Base-by-base conservation (phyloP, 2,797 vertebrate genomes). In the Yasuhikotakia modesta region DNA sequence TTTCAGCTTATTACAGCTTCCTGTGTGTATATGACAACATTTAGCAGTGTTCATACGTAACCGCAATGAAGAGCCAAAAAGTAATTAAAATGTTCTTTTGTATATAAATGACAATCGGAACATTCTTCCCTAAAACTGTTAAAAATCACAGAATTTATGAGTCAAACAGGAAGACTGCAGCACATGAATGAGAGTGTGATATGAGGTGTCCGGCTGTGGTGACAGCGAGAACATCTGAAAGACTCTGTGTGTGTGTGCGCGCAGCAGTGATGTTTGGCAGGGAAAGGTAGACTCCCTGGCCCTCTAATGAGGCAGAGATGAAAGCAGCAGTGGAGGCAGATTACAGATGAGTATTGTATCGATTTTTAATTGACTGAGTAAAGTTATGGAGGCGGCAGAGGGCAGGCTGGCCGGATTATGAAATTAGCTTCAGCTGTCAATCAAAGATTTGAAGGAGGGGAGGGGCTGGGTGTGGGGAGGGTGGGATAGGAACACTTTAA, bases 261-360 rank as follows among this genome's bases (percentile, higher is more conserved):
- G 53, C 57, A 61, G 64, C 53, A 22, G 75, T 67, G 71, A 43
- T 69, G 79, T 85, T 81, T 80, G 81, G 64, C 78, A 82, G 70
- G 66, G 10, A 82, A 78, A 83, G 73, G 80, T 79, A 81, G 76
- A 82, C 77, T 80, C 79, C 69, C 60, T 53, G 35, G 73, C 76
- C 72, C 70, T 83, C 76, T 85, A 87, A 86, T 85, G 81, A 87
- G 79, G 69, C 78, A 58, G 68, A 79, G 82, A 86, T 87, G 78
- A 86, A 86, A 87, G 84, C 53, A 77, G 76, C 82, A 83, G 78
- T 81, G 78, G 78, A 85, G 81, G 82, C 75, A 83, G 85, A 86
- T 87, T 86, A 86, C 82, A 86, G 83, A 87, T 85, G 83, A 88
- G 85, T 81, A 81, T 82, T 79, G 77, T 86, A 87, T 88, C 78